phyloP scores from a whole-genome alignment of 2,113 vertebrate genomes.

The Phalacrocorax brasilianus region DNA sequence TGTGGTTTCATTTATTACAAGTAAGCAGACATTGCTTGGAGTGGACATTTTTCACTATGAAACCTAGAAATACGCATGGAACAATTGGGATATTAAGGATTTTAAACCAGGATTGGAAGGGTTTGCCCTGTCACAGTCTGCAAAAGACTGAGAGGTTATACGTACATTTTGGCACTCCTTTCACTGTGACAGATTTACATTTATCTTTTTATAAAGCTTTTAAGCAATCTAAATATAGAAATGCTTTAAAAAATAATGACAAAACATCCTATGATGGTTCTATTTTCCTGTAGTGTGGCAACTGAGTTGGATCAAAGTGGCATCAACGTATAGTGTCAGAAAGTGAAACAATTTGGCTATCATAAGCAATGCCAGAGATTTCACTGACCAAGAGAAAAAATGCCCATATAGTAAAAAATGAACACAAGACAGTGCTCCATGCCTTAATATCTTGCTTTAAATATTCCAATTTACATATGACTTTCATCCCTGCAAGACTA shows the following conservation, averaged over 20 bases:
- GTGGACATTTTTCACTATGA: background rate
- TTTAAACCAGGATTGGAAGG: background rate
- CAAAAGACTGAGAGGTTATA: background rate
- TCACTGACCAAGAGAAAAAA: background rate
- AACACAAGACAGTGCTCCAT: background rate
- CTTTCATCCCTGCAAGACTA: background rate
- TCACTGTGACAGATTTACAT: background rate
- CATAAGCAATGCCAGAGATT: background rate
- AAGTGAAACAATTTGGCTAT: background rate
- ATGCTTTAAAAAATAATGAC: background rate
- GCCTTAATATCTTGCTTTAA: background rate
- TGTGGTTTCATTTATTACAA: background rate
- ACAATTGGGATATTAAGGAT: background rate
- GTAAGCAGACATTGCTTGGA: background rate
- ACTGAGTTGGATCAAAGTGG: background rate
- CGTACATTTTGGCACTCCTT: background rate
- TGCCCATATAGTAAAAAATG: background rate
- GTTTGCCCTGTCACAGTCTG: background rate
- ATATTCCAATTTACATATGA: background rate
- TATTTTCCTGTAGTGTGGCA: background rate
- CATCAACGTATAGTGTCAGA: background rate
- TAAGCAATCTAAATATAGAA: background rate
- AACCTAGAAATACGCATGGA: background rate
- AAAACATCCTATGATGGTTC: background rate
- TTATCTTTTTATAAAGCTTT: background rate